Percentiles rank a stretch among this genome's conserved stretches.
phyloP scores from a whole-genome alignment of 2,113 vertebrate species.

The Chloebia gouldiae region DNA sequence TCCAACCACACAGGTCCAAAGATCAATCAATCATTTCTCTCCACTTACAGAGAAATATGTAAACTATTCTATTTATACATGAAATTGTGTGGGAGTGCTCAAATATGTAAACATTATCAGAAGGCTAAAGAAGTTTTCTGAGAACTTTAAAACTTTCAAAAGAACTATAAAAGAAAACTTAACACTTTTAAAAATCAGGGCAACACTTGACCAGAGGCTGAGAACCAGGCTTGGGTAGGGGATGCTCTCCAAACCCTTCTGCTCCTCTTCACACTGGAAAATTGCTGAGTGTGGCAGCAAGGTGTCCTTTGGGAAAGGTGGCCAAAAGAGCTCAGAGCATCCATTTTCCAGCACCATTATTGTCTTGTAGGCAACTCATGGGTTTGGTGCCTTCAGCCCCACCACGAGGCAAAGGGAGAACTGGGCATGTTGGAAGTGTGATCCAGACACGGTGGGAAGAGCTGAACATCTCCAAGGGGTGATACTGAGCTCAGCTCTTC shows the following conservation, averaged over 20 bases:
- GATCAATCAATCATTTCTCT: no score
- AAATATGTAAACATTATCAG: no score
- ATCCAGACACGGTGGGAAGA: background rate
- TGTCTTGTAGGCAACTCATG: accelerated
- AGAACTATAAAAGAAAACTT: no score
- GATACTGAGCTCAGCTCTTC: background rate
- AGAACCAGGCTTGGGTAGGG: background rate
- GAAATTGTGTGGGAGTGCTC: no score
- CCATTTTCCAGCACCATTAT: background rate
- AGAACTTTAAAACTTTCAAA: no score
- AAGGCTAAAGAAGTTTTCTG: no score
- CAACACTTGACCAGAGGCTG: background rate
- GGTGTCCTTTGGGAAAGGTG: background rate
- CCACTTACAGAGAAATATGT: no score
- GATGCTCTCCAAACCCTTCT: background rate
- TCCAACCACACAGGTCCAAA: no score
- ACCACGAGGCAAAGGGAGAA: background rate
- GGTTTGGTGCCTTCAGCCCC: background rate
- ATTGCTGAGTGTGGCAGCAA: background rate
- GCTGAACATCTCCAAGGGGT: accelerated
- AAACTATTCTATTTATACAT: no score
- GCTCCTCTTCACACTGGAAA: background rate
- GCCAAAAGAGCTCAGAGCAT: background rate
- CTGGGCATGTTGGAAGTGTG: background rate
- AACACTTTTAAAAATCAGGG: no score